Evolutionary conservation across 2,888 invertebrate genomes (phyloP), one percentile per base, ranked within the genome.

Genomic region (Leptopterna dolabrata): DNA sequence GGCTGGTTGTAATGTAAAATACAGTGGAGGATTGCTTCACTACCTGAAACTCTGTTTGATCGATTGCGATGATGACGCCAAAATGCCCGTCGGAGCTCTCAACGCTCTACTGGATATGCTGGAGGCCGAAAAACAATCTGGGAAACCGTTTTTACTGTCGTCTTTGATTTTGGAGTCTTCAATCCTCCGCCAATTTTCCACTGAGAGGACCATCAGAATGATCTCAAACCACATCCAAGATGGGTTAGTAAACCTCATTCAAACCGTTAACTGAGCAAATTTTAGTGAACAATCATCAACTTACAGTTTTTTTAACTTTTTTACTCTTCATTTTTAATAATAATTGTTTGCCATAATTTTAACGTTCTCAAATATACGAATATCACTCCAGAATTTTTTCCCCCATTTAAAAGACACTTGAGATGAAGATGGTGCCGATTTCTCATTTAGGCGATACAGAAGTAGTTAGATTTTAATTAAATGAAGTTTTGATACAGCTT

Each of bases 51-150:
- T 88, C 27, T 89, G 90, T 70, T 86, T 90, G 27, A 88, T 89
- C 36, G 81, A 71, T 30, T 93, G 93, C 89, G 92, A 93, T 24
- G 93, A 94, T 88, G 93, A 93, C 36, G 91, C 88, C 6, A 89
- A 91, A 29, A 91, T 92, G 89, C 94, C 94, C 0, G 92, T 92
- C 80, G 91, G 92, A 24, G 91, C 92, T 19, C 90, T 94, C 11
- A 91, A 92, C 16, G 91, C 92, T 14, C 92, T 94, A 4, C 91
- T 92, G 19, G 89, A 89, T n/a, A 63, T 89, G 30, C 76, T 88
- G 7, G 88, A 89, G 24, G 43, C 73, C 9, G 83, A 55, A 13
- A 70, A 45, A 29, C n/a, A 73, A 30, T 70, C 87, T 4, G 24
- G 63, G 13, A 76, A 82, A 55, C 84, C 88, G 14, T 88, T 87